Percentiles rank a stretch among this genome's conserved stretches.
phyloP scores from a whole-genome alignment of 2,888 invertebrate genomes.

The Tubulanus polymorphus region DNA sequence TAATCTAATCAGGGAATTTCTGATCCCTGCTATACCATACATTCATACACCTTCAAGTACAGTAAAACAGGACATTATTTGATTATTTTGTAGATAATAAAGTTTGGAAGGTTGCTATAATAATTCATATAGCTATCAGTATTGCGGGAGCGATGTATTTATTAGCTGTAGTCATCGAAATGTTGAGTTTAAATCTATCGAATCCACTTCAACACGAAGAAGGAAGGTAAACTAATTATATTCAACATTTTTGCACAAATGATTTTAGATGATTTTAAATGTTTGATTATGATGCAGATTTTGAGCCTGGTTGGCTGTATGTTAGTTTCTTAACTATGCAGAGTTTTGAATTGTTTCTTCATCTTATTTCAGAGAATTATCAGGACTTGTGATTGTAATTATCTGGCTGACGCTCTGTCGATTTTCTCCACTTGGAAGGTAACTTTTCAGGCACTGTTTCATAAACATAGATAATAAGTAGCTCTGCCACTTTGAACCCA shows the following conservation, averaged over 20 bases:
- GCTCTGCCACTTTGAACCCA: too few species aligned
- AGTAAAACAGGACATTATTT: too few species aligned
- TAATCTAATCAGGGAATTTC: too few species aligned
- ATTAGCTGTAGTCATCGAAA: slow-evolving; percentile 23
- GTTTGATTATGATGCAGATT: too few species aligned
- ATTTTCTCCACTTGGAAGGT: slow-evolving; percentile 37
- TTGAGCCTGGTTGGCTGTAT: too few species aligned
- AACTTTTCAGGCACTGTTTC: too few species aligned
- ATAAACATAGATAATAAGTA: too few species aligned
- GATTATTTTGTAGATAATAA: slow-evolving; percentile 22
- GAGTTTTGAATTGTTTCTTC: slow-evolving; percentile 11
- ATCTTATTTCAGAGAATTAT: slow-evolving; percentile 42
- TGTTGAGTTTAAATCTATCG: slow-evolving; percentile 19
- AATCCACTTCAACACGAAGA: slow-evolving; percentile 39
- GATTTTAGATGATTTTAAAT: too few species aligned
- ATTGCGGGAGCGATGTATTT: slow-evolving; percentile 29
- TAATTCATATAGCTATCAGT: slow-evolving; percentile 26
- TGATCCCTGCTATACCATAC: too few species aligned
- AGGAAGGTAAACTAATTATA: slow-evolving; percentile 24
- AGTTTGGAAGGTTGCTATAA: slow-evolving; percentile 21
- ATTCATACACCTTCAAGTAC: too few species aligned
- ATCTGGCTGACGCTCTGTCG: slow-evolving; percentile 33
- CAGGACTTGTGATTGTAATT: slow-evolving; percentile 35
- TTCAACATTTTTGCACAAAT: slow-evolving; percentile 1
- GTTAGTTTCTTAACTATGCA: background rate